phyloP scores from a whole-genome alignment of 2,113 vertebrate genomes.

The Delphinapterus leucas region DNA sequence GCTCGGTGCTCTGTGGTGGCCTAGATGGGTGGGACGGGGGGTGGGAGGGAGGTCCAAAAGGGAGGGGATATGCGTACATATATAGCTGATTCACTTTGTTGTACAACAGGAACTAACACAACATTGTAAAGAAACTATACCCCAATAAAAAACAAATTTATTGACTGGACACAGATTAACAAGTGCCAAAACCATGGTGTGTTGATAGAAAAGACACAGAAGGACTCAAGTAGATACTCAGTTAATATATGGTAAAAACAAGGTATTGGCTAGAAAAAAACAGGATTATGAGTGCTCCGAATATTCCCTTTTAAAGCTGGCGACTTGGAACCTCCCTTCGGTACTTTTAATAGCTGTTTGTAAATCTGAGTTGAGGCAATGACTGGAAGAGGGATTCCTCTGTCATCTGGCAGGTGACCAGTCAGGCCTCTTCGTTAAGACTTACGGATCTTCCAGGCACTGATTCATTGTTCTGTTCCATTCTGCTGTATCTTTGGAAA shows the following conservation, averaged over 20 bases:
- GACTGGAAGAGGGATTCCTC: not conserved
- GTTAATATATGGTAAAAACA: not conserved
- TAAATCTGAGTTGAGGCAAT: not conserved
- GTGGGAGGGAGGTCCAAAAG: too few species aligned
- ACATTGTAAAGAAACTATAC: too few species aligned
- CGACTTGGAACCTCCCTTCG: not conserved
- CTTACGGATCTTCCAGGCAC: accelerated
- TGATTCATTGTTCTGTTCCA: accelerated
- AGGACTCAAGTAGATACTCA: not conserved
- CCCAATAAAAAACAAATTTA: too few species aligned
- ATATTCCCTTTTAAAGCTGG: not conserved
- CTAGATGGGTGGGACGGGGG: too few species aligned
- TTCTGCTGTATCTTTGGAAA: not conserved
- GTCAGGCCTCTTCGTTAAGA: not conserved
- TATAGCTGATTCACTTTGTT: too few species aligned
- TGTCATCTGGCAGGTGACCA: not conserved
- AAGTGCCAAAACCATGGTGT: not conserved
- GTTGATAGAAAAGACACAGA: too few species aligned
- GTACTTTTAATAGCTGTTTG: not conserved
- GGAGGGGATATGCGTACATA: too few species aligned
- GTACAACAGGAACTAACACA: too few species aligned
- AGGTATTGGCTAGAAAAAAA: too few species aligned
- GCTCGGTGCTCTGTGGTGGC: too few species aligned
- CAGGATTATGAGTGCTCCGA: not conserved
- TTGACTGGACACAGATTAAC: accelerated